Evolutionary conservation across 2,113 vertebrate species (phyloP), one percentile per base, ranked within the genome.

Genomic region (Eleginops maclovinus): DNA sequence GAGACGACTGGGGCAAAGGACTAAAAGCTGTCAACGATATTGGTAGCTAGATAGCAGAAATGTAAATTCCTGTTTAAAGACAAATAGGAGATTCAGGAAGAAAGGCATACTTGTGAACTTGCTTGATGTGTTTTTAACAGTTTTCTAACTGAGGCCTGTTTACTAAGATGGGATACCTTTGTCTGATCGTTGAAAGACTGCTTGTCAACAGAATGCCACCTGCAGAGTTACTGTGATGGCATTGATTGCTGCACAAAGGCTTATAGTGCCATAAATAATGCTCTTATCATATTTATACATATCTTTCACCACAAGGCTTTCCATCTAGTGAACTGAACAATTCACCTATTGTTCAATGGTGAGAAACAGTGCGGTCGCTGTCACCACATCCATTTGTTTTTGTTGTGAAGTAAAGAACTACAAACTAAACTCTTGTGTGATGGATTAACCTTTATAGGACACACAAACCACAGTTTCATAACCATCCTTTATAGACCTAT

Each of bases 61-160:
- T 75, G 67, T 64, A 61, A 77, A 87, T 56, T 76, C 67, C 76
- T 68, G 72, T 78, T 86, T 76, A 68, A 69, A 53, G 54, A 75
- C 55, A 85, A 83, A 87, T 12, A 63, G 2, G 14, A 70, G 26
- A 8, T 63, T 21, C 0, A 51, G 70, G 56, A 79, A 62, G 24
- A 77, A 28, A 64, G n/a, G 61, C 0, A 7, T 54, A 62, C 31
- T 58, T 79, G 75, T 75, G 55, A 81, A 73, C 47, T 70, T 69
- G 43, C 21, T 11, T 60, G 11, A 50, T 53, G 24, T 47, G 11
- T 59, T 83, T 14, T 17, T 16, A 21, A 26, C 60, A 41, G 40
- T 9, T 21, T n/a, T 59, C 12, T 14, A 21, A 53, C 24, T 9
- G 44, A 54, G 21, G 26, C 44, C 7, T 51, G 43, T 82, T 77